These are phyloP conservation scores for Oithona nana DNA, from an alignment of 2,888 invertebrate genomes.

Conservation along the genomic window DNA sequence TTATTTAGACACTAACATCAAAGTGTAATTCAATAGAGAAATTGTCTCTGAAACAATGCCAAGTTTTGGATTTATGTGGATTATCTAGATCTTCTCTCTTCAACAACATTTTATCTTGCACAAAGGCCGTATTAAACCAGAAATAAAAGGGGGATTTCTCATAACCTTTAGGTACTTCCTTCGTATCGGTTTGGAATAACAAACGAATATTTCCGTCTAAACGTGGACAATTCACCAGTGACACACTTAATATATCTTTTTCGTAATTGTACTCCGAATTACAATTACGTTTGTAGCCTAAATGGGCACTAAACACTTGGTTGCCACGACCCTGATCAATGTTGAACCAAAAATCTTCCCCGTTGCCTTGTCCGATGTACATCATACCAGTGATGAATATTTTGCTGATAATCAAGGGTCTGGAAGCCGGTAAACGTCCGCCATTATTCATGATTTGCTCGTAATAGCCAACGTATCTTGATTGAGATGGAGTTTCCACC, in stretches of 20 bases:
- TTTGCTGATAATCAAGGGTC: slow-evolving; percentile 25
- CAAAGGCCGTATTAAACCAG: slow-evolving; percentile 34
- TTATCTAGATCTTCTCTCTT: slow-evolving; percentile 31
- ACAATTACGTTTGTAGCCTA: slow-evolving; percentile 28
- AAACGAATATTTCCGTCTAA: slow-evolving; percentile 30
- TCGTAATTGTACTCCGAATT: slow-evolving; percentile 25
- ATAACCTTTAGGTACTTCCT: slow-evolving; percentile 30
- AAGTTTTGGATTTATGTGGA: slow-evolving; percentile 31
- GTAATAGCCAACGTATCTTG: slow-evolving; percentile 34
- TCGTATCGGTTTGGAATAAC: slow-evolving; percentile 27
- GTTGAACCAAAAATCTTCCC: slow-evolving; percentile 29
- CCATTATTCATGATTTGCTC: slow-evolving; percentile 28
- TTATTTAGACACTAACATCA: too few relatives aligned
- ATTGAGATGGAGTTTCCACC: slow-evolving; percentile 35
- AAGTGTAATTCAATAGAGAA: slow-evolving; percentile 25
- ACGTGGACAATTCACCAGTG: slow-evolving; percentile 24
- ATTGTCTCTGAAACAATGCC: slow-evolving; percentile 28
- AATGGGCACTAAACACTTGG: slow-evolving; percentile 27
- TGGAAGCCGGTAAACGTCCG: slow-evolving; percentile 27
- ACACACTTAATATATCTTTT: slow-evolving; percentile 23
- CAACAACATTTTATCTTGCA: slow-evolving; percentile 28
- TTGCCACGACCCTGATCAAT: slow-evolving; percentile 25
- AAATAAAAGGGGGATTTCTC: slow-evolving; percentile 34
- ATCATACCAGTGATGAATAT: slow-evolving; percentile 28
- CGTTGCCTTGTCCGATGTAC: slow-evolving; percentile 30